Evolutionary conservation across 64 coral and sea anemone species (phyloP).

Genomic region (Hydrozoanthus tunicans): DNA sequence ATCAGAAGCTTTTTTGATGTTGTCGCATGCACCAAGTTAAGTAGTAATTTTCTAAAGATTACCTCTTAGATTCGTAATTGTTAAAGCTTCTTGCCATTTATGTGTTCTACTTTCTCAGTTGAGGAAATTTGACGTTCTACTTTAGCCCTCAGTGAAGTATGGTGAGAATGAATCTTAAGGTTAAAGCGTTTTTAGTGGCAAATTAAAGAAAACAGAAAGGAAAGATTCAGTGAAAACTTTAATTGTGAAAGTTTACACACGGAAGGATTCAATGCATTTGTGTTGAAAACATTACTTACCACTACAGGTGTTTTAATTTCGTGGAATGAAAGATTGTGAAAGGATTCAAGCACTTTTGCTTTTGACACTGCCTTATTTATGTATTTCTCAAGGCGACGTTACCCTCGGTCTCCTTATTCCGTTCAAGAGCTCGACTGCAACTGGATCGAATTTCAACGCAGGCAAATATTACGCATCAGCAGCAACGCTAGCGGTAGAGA

Average conservation of each 20-base stretch:
- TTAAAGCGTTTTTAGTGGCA: too few relatives aligned
- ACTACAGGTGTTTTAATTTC: background rate
- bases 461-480: constrained; percentile 69
- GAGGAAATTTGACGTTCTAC: constrained; percentile 13
- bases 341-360: background rate
- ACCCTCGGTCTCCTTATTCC: constrained; percentile 76
- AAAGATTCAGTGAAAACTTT: too few relatives aligned
- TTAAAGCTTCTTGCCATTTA: background rate
- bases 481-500: constrained; percentile 69
- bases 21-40: too few relatives aligned
- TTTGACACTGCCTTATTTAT: constrained; percentile 17
- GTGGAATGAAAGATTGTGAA: background rate
- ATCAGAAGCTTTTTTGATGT: too few relatives aligned
- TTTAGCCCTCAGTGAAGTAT: background rate
- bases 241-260: too few relatives aligned
- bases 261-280: too few relatives aligned
- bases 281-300: too few relatives aligned
- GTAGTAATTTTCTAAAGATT: background rate
- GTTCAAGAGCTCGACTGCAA: constrained; percentile 21
- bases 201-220: too few relatives aligned
- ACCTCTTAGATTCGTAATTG: background rate
- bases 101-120: background rate
- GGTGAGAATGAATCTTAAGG: background rate
- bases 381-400: constrained; percentile 63
- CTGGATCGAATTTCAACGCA: background rate